Evolutionary conservation across 2,797 vertebrate genomes (phyloP).

Genomic region (Danionella dracula): DNA sequence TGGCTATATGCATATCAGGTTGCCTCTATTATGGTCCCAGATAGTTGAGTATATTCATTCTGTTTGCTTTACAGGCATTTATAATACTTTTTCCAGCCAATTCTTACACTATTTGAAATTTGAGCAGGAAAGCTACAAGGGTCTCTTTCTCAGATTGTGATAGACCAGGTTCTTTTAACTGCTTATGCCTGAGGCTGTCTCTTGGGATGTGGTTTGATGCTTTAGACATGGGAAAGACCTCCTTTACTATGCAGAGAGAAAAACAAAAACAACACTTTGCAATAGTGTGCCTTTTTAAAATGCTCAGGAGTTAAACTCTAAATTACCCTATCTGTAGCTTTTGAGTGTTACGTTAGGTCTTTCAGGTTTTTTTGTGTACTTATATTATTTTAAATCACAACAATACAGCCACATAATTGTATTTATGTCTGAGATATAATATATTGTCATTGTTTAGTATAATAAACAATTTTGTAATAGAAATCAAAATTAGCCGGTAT

Average conservation of each 20-base stretch:
- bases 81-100: conserved; percentile 62
- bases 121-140: conserved; percentile 56
- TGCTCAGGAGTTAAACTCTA: too few species aligned
- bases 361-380: too few species aligned
- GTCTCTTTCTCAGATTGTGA: conserved; percentile 55
- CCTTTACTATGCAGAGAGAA: neutral
- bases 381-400: too few species aligned
- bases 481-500: too few species aligned
- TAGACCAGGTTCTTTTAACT: conserved; percentile 31
- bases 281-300: conserved; percentile 7
- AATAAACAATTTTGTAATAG: too few species aligned
- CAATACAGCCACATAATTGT: too few species aligned
- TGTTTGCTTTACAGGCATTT: conserved; percentile 54
- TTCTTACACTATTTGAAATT: conserved; percentile 59
- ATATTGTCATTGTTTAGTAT: too few species aligned
- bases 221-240: conserved; percentile 51
- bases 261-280: neutral
- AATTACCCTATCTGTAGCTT: too few species aligned
- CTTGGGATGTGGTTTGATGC: conserved; percentile 53
- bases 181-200: neutral
- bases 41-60: conserved; percentile 54
- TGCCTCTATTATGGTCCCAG: conserved; percentile 34
- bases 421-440: too few species aligned
- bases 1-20: conserved; percentile 53
- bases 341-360: too few species aligned